phyloP scores from a whole-genome alignment of 35 echinoderm and acorn worm genomes.

The Ophioderma brevispina region DNA sequence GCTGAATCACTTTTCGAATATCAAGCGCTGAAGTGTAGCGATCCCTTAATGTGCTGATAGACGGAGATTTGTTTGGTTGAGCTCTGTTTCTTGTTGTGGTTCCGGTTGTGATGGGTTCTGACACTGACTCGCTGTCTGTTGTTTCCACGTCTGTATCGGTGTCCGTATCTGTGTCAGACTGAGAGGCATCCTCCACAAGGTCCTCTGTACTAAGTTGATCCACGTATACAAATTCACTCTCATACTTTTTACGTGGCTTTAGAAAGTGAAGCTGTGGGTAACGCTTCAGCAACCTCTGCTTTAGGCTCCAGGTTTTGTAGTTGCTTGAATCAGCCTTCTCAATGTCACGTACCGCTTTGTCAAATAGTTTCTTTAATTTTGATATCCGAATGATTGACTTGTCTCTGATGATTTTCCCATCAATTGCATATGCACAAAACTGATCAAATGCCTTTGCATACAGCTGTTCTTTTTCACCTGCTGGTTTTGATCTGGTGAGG shows the following conservation, averaged over 20 bases:
- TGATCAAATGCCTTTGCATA: not conserved
- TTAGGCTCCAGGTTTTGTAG: constrained; percentile 50
- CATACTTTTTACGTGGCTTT: constrained; percentile 26
- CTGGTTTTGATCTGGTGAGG: not conserved
- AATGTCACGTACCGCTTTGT: constrained; percentile 11
- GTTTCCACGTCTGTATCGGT: not conserved
- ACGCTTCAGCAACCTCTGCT: constrained; percentile 17
- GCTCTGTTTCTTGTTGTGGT: not conserved
- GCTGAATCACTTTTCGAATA: not conserved
- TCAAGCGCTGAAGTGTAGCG: not conserved
- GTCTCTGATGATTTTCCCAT: constrained; percentile 25
- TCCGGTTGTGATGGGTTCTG: no score
- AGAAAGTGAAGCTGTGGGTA: constrained; percentile 66
- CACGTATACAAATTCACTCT: constrained; percentile 53
- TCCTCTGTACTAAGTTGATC: constrained; percentile 24
- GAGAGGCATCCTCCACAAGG: not conserved
- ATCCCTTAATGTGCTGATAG: not conserved
- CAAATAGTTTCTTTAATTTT: constrained; percentile 40
- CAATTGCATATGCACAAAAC: not conserved
- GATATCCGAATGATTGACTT: constrained; percentile 40
- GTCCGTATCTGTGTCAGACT: not conserved
- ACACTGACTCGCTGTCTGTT: no score
- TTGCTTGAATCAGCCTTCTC: constrained; percentile 21
- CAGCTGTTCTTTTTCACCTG: not conserved
- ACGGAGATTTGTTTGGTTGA: not conserved